These are phyloP conservation scores for Tursiops truncatus DNA, from an alignment of 2,113 vertebrate genomes.

Conservation along the genomic window DNA sequence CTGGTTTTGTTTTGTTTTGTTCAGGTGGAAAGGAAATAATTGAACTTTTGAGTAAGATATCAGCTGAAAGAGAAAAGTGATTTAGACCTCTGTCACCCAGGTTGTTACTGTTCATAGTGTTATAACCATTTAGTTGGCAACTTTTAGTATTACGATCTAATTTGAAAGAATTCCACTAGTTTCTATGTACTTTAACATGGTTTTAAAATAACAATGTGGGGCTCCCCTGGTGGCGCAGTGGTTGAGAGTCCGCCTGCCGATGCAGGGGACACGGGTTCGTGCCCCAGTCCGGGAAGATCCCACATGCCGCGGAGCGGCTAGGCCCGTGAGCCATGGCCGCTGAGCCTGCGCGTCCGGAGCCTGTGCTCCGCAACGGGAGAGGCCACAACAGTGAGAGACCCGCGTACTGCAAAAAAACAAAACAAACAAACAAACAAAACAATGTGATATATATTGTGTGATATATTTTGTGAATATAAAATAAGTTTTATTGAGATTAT, in stretches of 20 bases:
- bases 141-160: conserved; percentile 42
- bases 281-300: no score
- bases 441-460: background rate
- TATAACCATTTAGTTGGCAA: background rate
- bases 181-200: background rate
- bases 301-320: no score
- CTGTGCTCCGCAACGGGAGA: no score
- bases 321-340: no score
- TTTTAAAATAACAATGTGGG: conserved; percentile 32
- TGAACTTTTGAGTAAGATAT: background rate
- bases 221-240: no score
- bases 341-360: no score
- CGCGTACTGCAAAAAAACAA: no score
- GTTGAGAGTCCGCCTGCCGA: no score
- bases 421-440: background rate
- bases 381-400: no score
- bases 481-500: conserved; percentile 3
- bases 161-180: conserved; percentile 30
- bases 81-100: background rate
- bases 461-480: conserved; percentile 5
- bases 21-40: conserved; percentile 36
- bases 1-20: conserved; percentile 48
- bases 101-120: background rate
- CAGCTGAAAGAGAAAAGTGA: background rate
- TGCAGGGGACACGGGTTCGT: no score